These are phyloP conservation scores for Manis javanica DNA, from an alignment of 2,797 vertebrate species.

Conservation along the genomic window DNA sequence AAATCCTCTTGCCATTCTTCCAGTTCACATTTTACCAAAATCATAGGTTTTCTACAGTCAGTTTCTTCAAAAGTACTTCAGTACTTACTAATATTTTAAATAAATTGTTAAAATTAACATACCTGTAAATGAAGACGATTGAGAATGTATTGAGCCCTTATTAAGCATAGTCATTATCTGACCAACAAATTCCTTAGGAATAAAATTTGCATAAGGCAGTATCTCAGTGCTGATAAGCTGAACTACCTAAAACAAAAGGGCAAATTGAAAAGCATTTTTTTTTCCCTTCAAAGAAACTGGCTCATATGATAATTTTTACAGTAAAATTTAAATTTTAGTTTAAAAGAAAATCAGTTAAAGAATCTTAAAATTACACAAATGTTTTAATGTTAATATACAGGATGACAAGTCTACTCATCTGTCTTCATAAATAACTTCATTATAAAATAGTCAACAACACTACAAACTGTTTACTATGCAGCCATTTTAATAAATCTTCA, in stretches of 20 bases:
- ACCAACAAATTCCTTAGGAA: slow-evolving; percentile 99
- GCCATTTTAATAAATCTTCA: neutral
- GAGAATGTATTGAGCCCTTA: slow-evolving; percentile 98
- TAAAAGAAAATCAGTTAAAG: slow-evolving; percentile 12
- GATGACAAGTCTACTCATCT: neutral
- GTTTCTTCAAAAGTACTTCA: slow-evolving; percentile 55
- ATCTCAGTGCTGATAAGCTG: slow-evolving; percentile 99
- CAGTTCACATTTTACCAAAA: neutral
- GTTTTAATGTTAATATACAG: slow-evolving; percentile 21
- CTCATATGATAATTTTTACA: slow-evolving; percentile 66
- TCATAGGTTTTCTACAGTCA: neutral
- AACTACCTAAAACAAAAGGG: slow-evolving; percentile 92
- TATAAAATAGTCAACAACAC: neutral
- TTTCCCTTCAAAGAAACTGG: slow-evolving; percentile 34
- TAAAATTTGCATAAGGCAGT: slow-evolving; percentile 98
- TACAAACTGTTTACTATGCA: neutral
- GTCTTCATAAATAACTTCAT: slow-evolving; percentile 21
- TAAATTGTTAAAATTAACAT: slow-evolving; percentile 68
- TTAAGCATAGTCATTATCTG: slow-evolving; percentile 99
- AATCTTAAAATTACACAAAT: neutral
- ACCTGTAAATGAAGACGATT: slow-evolving; percentile 99
- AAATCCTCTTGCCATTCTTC: neutral
- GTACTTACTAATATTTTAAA: neutral
- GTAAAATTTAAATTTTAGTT: slow-evolving; percentile 46
- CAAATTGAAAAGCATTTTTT: slow-evolving; percentile 56